Evolutionary conservation across 1,140 invertebrate genomes (phyloP).

Genomic region (Zaprionus davidi): DNA sequence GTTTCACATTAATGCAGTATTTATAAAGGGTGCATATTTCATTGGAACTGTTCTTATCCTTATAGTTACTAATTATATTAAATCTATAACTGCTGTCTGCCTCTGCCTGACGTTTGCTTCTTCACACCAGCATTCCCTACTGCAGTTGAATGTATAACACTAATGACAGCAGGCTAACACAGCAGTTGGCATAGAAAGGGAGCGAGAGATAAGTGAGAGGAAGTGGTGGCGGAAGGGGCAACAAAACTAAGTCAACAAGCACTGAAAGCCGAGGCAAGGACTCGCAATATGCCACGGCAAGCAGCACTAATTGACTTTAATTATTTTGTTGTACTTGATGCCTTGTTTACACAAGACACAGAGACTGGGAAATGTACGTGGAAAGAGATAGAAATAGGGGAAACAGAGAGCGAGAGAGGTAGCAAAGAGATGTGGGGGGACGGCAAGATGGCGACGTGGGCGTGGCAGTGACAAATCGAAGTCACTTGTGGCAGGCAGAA

Average conservation of each 20-base stretch:
- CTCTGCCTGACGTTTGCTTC: too few relatives aligned
- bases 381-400: background rate
- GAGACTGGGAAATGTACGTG: background rate
- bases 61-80: slow-evolving; percentile 1
- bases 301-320: slow-evolving; percentile 80
- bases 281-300: slow-evolving; percentile 56
- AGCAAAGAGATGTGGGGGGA: background rate
- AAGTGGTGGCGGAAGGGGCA: background rate
- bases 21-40: too few relatives aligned
- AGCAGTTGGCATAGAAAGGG: background rate
- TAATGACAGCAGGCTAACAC: slow-evolving; percentile 44
- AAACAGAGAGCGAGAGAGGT: background rate
- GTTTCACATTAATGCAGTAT: too few relatives aligned
- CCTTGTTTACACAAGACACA: slow-evolving; percentile 64
- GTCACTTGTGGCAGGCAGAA: slow-evolving; percentile 46
- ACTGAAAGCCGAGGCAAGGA: slow-evolving; percentile 39
- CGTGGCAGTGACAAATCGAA: slow-evolving; percentile 49
- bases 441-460: slow-evolving; percentile 23
- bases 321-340: slow-evolving; percentile 82
- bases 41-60: too few relatives aligned
- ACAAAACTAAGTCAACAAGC: slow-evolving; percentile 63
- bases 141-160: slow-evolving; percentile 31
- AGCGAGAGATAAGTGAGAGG: background rate
- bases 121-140: background rate
- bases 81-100: background rate